These are phyloP conservation scores for Rhynchopsitta pachyrhyncha DNA, from an alignment of 2,113 vertebrate species.

Conservation along the genomic window DNA sequence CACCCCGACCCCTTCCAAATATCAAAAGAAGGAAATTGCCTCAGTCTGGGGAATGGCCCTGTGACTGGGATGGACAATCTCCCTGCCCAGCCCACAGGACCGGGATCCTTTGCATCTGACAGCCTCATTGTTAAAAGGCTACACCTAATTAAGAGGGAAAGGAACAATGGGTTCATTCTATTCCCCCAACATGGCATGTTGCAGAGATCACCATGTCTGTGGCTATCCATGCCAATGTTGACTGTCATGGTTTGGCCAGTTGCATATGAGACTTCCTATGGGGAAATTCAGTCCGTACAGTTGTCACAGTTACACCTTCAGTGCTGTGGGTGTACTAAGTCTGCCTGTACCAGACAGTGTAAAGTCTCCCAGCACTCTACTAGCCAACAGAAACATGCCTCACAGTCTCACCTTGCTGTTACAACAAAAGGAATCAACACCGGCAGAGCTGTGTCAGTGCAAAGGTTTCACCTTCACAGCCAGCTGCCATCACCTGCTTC, in stretches of 20 bases:
- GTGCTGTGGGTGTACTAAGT: background rate
- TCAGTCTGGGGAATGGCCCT: accelerated
- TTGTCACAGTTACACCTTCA: background rate
- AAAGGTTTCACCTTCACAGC: background rate
- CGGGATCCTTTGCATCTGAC: background rate
- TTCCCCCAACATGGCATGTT: accelerated
- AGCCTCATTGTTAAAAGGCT: background rate
- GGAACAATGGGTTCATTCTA: background rate
- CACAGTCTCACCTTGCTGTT: background rate
- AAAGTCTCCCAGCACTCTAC: background rate
- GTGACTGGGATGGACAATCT: background rate
- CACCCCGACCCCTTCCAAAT: background rate
- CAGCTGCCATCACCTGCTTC: background rate
- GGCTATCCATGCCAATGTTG: background rate
- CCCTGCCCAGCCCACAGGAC: background rate
- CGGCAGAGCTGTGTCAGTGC: background rate
- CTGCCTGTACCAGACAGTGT: background rate
- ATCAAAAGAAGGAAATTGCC: background rate
- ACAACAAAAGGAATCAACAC: background rate
- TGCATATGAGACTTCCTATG: background rate
- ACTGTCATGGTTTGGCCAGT: accelerated
- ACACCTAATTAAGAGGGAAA: background rate
- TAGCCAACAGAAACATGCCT: background rate
- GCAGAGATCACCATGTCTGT: background rate
- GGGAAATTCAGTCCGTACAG: background rate